These are phyloP conservation scores for Amiota mariae DNA, from an alignment of 2,888 invertebrate genomes.

Conservation along the genomic window DNA sequence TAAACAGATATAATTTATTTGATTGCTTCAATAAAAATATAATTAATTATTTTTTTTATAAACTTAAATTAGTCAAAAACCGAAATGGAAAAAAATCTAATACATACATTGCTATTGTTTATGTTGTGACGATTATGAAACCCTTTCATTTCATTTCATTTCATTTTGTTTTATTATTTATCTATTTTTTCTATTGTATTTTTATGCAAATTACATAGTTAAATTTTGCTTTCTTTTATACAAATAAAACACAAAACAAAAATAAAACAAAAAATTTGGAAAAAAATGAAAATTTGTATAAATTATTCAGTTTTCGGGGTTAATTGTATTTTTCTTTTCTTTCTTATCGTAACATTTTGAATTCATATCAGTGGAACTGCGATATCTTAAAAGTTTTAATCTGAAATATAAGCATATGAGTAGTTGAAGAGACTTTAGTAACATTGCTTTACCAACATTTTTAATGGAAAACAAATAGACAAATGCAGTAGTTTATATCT, in stretches of 20 bases:
- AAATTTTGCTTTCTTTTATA: conserved; percentile 7
- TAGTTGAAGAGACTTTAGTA: too few relatives aligned
- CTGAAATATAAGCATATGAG: too few relatives aligned
- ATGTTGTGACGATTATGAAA: conserved; percentile 6
- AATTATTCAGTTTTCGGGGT: too few relatives aligned
- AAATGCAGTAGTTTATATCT: too few relatives aligned
- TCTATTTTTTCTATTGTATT: neutral
- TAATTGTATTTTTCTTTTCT: too few relatives aligned
- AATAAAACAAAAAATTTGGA: neutral
- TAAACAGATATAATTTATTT: neutral
- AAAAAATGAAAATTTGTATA: neutral
- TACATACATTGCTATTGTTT: neutral
- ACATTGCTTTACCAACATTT: too few relatives aligned
- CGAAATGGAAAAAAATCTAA: too few relatives aligned
- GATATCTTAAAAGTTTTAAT: too few relatives aligned
- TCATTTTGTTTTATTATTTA: neutral
- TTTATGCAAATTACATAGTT: conserved; percentile 10
- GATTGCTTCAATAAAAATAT: neutral
- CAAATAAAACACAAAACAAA: conserved; percentile 5
- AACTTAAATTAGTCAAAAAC: neutral
- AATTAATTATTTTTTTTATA: neutral
- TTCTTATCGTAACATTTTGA: too few relatives aligned
- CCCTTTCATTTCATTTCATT: neutral
- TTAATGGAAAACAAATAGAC: too few relatives aligned
- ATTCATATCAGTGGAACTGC: too few relatives aligned